A percentile compares a stretch with the other conserved stretches of the same genome.
Evolutionary conservation across 2,888 invertebrate genomes (phyloP).

Genomic region (Dryobotodes eremita): DNA sequence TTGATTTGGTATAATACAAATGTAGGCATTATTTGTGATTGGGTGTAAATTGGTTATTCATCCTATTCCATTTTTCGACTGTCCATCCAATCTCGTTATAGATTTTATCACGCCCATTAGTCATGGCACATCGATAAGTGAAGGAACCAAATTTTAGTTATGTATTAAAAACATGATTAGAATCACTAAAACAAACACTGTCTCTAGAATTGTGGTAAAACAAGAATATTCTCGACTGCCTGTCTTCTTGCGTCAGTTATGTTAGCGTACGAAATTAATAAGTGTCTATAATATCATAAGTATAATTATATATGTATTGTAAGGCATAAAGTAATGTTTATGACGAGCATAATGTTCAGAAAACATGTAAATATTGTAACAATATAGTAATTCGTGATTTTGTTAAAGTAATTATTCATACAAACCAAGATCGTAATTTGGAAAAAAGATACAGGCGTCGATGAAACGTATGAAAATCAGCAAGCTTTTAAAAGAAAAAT

Average conservation of each 20-base stretch:
- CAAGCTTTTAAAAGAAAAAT: slow-evolving; percentile 17
- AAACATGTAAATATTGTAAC: not conserved
- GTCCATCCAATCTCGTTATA: not conserved
- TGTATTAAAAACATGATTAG: too few relatives aligned
- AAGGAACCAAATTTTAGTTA: not conserved
- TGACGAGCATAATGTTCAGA: not conserved
- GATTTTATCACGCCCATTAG: not conserved
- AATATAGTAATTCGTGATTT: not conserved
- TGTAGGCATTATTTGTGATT: not conserved
- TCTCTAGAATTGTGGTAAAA: not conserved
- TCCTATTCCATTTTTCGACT: not conserved
- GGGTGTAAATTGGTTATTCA: not conserved
- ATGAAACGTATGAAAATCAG: not conserved
- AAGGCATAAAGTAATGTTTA: not conserved
- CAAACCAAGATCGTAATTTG: not conserved
- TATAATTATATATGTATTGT: too few relatives aligned
- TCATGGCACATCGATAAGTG: not conserved
- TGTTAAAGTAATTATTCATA: not conserved
- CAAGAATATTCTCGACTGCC: not conserved
- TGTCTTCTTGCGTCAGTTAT: not conserved
- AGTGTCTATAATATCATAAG: too few relatives aligned
- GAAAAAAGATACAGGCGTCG: too few relatives aligned
- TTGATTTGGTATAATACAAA: not conserved
- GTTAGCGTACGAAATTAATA: not conserved
- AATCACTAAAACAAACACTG: too few relatives aligned